These are phyloP conservation scores for Steinernema feltiae DNA, from an alignment of 1,140 invertebrate species.

Conservation along the genomic window DNA sequence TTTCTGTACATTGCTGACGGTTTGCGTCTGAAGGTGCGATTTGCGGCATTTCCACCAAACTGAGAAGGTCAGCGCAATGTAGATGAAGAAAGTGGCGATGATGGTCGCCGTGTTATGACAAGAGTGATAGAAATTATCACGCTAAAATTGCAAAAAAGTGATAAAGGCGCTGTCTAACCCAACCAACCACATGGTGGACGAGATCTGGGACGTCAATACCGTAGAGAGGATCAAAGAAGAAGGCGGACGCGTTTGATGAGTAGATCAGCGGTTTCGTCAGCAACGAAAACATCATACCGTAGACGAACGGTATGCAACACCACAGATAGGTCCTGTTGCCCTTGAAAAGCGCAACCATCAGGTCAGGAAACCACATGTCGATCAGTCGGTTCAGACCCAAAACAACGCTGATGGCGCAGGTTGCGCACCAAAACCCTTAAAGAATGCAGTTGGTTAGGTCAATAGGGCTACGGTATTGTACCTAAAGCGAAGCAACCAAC, in stretches of 20 bases:
- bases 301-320: background rate
- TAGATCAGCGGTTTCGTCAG: background rate
- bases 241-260: constrained; percentile 11
- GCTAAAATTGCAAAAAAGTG: background rate
- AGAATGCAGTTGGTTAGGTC: too few species aligned
- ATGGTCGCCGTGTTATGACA: constrained; percentile 1
- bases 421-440: background rate
- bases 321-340: background rate
- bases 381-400: too few species aligned
- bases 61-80: background rate
- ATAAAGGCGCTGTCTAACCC: too few species aligned
- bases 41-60: background rate
- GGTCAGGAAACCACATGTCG: background rate
- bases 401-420: constrained; percentile 1
- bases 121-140: constrained; percentile 1
- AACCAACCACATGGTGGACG: background rate
- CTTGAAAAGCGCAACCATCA: constrained; percentile 1
- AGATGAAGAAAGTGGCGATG: background rate
- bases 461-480: too few species aligned
- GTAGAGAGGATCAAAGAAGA: constrained; percentile 19
- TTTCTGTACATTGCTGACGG: background rate
- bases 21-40: background rate
- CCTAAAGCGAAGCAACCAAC: too few species aligned
- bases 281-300: background rate
- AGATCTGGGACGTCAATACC: background rate